phyloP scores from a whole-genome alignment of 1,140 invertebrate genomes.

The Vanessa tameamea region DNA sequence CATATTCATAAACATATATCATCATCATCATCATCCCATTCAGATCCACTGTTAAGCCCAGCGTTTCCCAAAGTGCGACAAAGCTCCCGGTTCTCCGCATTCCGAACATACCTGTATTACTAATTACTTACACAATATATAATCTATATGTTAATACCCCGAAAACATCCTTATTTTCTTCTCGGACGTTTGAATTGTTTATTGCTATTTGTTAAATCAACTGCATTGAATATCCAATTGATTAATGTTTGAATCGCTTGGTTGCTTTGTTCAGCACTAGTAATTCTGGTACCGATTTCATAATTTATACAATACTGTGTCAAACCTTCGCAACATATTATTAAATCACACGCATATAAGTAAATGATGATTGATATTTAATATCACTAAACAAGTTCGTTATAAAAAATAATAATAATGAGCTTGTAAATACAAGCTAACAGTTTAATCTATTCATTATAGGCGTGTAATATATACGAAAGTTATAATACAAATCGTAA shows the following conservation, averaged over 20 bases:
- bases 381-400: neutral
- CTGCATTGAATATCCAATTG: constrained; percentile 4
- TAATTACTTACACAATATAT: no score
- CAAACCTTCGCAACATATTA: constrained; percentile 4
- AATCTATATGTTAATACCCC: no score
- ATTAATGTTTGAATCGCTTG: constrained; percentile 15
- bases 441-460: no score
- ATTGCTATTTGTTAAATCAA: constrained; percentile 8
- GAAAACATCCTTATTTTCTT: neutral
- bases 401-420: neutral
- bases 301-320: constrained; percentile 25
- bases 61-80: no score
- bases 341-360: neutral
- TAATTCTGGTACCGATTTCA: constrained; percentile 24
- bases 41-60: no score
- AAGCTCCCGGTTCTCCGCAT: no score
- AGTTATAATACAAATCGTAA: no score
- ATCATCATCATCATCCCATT: no score
- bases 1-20: no score
- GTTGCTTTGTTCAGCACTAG: constrained; percentile 17
- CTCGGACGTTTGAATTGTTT: neutral
- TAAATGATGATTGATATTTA: neutral
- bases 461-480: no score
- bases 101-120: no score
- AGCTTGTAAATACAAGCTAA: no score